phyloP scores from a whole-genome alignment of 2,113 vertebrate genomes.

The Cervus canadensis region DNA sequence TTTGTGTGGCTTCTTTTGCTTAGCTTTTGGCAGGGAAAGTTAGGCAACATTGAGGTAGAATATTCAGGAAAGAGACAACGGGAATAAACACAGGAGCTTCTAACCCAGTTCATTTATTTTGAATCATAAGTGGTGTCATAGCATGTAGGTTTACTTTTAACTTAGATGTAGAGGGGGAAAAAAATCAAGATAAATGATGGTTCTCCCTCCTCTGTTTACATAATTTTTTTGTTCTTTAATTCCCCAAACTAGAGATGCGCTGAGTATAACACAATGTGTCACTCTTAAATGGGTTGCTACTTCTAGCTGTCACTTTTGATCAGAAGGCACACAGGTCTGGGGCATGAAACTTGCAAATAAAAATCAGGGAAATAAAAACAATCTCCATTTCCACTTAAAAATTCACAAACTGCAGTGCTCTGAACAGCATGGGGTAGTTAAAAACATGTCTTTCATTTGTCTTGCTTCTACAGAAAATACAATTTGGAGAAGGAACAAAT shows the following conservation, averaged over 20 bases:
- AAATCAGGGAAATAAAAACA: conserved; percentile 64
- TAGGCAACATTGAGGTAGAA: neutral
- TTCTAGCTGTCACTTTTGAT: conserved; percentile 67
- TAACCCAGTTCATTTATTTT: neutral
- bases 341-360: conserved; percentile 35
- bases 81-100: neutral
- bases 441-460: conserved; percentile 48
- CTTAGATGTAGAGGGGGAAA: neutral
- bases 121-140: neutral
- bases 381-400: conserved; percentile 69
- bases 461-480: neutral
- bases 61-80: neutral
- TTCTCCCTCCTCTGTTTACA: neutral
- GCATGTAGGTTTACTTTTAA: conserved; percentile 32
- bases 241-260: conserved; percentile 30
- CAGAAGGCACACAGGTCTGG: conserved; percentile 53
- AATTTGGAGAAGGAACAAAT: conserved; percentile 25
- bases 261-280: conserved; percentile 41
- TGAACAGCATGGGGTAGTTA: conserved; percentile 44
- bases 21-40: neutral
- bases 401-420: conserved; percentile 44
- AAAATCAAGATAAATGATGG: neutral
- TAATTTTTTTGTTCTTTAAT: conserved; percentile 45
- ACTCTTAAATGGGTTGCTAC: conserved; percentile 51
- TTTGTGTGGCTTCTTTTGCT: neutral